Evolutionary conservation across 92 coral and sea anemone species (phyloP).

Genomic region (Umimayanthus chanpuru): DNA sequence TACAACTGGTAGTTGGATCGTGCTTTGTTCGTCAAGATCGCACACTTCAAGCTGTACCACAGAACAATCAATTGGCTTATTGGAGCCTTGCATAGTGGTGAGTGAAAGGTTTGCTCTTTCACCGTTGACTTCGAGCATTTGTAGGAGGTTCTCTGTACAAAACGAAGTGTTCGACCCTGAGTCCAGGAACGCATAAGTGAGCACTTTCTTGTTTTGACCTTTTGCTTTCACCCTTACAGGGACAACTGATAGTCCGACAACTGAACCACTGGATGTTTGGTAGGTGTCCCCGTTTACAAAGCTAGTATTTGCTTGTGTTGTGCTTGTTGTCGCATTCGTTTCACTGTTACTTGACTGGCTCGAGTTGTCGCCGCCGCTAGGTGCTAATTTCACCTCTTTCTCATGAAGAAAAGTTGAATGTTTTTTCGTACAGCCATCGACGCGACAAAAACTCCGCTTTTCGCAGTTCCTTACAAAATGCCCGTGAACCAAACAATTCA

Average conservation of each 20-base stretch:
- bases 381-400: constrained; percentile 29
- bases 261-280: constrained; percentile 15
- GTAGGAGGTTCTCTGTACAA: constrained; percentile 47
- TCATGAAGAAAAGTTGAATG: constrained; percentile 67
- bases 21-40: background rate
- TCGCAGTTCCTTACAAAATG: constrained; percentile 47
- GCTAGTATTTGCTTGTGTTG: constrained; percentile 32
- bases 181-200: constrained; percentile 56
- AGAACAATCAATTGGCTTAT: constrained; percentile 34
- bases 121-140: too few relatives aligned
- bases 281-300: constrained; percentile 26
- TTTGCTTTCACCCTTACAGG: constrained; percentile 49
- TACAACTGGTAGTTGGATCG: constrained; percentile 1
- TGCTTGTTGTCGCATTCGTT: background rate
- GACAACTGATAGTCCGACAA: constrained; percentile 52
- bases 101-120: too few relatives aligned
- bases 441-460: constrained; percentile 52
- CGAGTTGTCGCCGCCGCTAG: background rate
- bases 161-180: constrained; percentile 56
- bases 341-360: background rate
- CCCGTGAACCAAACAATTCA: constrained; percentile 60
- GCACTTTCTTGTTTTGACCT: constrained; percentile 11
- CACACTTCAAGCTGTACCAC: too few relatives aligned
- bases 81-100: constrained; percentile 39
- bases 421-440: constrained; percentile 58